Evolutionary conservation across 2,888 invertebrate species (phyloP), one percentile per base, ranked within the genome.

Genomic region (Cacoxenus indagator): DNA sequence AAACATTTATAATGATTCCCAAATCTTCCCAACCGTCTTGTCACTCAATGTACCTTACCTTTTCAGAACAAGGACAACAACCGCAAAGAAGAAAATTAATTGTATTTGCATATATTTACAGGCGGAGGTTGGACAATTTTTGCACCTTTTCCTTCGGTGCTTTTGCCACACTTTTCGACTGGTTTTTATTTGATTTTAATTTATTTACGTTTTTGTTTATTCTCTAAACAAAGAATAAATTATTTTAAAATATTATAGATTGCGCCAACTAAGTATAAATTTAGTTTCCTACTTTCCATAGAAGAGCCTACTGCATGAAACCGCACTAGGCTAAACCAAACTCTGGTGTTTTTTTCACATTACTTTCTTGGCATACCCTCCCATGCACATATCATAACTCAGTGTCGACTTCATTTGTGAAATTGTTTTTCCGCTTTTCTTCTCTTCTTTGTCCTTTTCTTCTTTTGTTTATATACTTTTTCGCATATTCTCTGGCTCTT

Each of bases 141-240:
- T 24, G 19, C 4, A 22, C 29, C 19, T 43, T 43, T 43, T 43
- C 8, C 14, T 61, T n/a, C n/a, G n/a, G n/a, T 57, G 29, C 29
- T 57, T 55, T n/a, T 14, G 26, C 29, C 9, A 8, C 14, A n/a
- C n/a, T 19, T 54, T 54, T 54, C 54, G 11, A 9, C 26, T 51
- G 8, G 6, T 29, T 24, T 57, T 61, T 61, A 43, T 61, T 61
- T 61, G 29, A 17, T 61, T 61, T 61, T 61, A 43, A 61, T 43
- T 61, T 37, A 59, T 59, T 59, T 59, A 4, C 19, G 19, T 1
- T 61, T 61, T 61, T 61, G 61, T 37, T 31, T 8, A 61, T 37
- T 43, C 29, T 37, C 43, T 61, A 4, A n/a, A 22, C 43, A 31
- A 27, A 29, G 8, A 57, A n/a, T 57, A n/a, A n/a, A n/a, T n/a